Evolutionary conservation across 2,888 invertebrate species (phyloP), one percentile per base, ranked within the genome.

Genomic region (Pristionchus maxplancki): DNA sequence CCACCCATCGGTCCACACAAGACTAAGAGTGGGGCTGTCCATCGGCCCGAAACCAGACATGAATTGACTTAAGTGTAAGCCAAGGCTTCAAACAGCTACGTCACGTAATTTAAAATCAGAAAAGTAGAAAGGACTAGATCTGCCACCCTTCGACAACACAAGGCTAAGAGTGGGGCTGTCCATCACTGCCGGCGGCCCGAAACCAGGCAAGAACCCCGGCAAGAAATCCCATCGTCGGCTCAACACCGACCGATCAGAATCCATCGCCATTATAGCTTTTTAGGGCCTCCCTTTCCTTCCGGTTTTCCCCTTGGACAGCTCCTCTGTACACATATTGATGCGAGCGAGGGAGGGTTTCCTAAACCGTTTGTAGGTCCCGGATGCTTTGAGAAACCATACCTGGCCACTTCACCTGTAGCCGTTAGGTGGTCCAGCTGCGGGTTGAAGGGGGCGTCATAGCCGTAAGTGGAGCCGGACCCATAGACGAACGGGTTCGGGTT

Each of bases 401-500:
- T 82, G 50, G 82, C 28, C 31, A 62, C 84, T 15, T 5, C 74
- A 31, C 15, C 34, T 1, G 31, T 34, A 3, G 13, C 34, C 1
- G 67, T 67, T 17, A 84, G 84, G 20, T 58, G 62, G 40, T 84
- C 84, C 84, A 84, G 20, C 40, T 84, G 84, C 37, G 84, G 84
- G 44, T 84, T 62, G 62, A 84, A 84, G 34, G 84, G 84, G 20
- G 84, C 84, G 15, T 84, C 84, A 40, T 84, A 84, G 13, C 82
- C 82, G 15, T 48, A 82, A 1, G 31, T 34, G 15, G 48, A 6
- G 74, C 24, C 20, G 5, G 50, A 48, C 8, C 17, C 15, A 31
- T 84, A 84, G 24, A 62, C 84, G 40, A 84, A 84, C 37, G 84
- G 84, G 28, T 84, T 84, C 37, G 84, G 84, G 17, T 84, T 84